Evolutionary conservation across 1,140 invertebrate genomes (phyloP).

Genomic region (Drosophila lini): DNA sequence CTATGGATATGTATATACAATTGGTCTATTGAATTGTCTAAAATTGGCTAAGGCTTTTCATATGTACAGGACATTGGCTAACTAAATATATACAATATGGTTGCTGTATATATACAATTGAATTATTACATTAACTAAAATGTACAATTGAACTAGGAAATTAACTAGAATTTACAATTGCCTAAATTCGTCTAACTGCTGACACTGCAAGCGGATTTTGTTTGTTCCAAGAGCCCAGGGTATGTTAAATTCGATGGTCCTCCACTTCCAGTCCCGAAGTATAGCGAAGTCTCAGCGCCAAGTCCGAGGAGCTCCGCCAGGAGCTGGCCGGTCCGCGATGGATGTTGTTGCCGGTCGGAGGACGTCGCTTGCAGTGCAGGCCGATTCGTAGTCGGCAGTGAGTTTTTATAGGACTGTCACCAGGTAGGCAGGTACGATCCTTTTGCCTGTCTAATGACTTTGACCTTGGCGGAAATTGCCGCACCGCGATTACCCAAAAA

Average conservation of each 20-base stretch:
- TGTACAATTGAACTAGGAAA: constrained; percentile 35
- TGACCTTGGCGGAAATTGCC: constrained; percentile 59
- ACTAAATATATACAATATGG: constrained; percentile 35
- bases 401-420: constrained; percentile 52
- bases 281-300: not conserved
- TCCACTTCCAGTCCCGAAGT: not conserved
- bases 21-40: constrained; percentile 38
- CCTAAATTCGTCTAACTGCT: constrained; percentile 39
- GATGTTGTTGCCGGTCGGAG: constrained; percentile 54
- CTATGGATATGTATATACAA: constrained; percentile 32
- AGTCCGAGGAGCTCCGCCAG: constrained; percentile 8
- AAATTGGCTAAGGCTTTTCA: constrained; percentile 8
- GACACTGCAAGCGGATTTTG: constrained; percentile 41
- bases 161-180: constrained; percentile 56
- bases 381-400: constrained; percentile 12
- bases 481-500: constrained; percentile 34
- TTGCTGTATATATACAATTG: constrained; percentile 48
- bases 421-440: constrained; percentile 52
- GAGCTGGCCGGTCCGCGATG: constrained; percentile 3
- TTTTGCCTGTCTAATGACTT: constrained; percentile 62
- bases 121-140: constrained; percentile 36
- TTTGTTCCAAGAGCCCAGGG: not conserved
- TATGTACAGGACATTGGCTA: constrained; percentile 51
- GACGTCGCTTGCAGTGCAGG: constrained; percentile 65
- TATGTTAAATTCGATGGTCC: not conserved